Base-by-base conservation (phyloP, 1,140 invertebrate genomes). In the Grapholita molesta region DNA sequence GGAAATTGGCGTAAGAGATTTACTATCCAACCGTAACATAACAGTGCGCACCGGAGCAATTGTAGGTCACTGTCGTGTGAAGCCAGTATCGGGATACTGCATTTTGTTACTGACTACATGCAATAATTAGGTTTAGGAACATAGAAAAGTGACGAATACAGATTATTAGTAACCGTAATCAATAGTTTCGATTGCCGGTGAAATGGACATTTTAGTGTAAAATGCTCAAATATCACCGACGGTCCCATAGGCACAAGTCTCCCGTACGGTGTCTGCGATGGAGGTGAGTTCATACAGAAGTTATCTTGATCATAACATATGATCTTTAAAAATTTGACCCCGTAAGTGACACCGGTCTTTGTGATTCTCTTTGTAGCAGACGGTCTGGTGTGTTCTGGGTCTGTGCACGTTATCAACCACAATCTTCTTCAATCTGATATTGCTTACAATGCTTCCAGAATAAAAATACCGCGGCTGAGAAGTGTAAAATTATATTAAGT, bases 191-290 rank as follows among this genome's bases (percentile, higher is more conserved):
- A 21, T 28, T 67, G 38, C 69, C 77, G 84, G 80, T 88, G 89
- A 91, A 89, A 91, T 91, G 89, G 86, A 79, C 86, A 86, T 89
- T 91, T 91, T 91, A 76, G 57, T 80, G 70, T 81, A 88, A 91
- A 91, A 92, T 92, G 91, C 90, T 92, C 82, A 92, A 91, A 81
- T 90, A 91, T 90, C 89, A 92, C 80, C 86, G 89, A 70, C 86
- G 91, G 70, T 89, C 88, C 38, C 89, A 90, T 76, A 89, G 88
- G 69, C 85, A 90, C 75, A 92, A 91, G 71, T 90, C 90, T 11
- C 90, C 89, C 9, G 90, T 92, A 61, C 88, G 89, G 72, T 92
- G 91, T 73, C 84, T 92, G 71, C 77, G 85, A 87, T 92, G 91
- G 91, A 92, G 91, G 91, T 92, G 33, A 28, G 68, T 53, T 48